These are phyloP conservation scores for Alviniconcha marisindica DNA, from an alignment of 1,140 invertebrate species.

Conservation along the genomic window DNA sequence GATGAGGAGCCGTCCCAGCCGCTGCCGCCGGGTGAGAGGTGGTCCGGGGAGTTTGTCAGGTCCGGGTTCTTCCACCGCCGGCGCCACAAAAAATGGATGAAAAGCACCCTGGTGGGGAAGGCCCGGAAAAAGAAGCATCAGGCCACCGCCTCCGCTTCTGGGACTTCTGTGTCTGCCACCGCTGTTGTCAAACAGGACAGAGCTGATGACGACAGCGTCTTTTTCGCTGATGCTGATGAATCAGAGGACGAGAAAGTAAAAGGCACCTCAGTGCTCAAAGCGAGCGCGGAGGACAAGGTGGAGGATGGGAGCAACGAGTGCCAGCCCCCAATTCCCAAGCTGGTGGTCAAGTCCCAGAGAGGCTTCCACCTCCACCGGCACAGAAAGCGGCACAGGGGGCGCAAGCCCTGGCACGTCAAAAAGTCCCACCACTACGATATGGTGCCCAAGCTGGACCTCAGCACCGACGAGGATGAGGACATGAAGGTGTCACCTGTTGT, in stretches of 20 bases:
- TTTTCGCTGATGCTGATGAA: constrained; percentile 7
- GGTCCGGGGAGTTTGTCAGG: constrained; percentile 33
- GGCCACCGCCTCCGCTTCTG: neutral
- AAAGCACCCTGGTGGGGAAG: neutral
- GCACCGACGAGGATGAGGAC: neutral
- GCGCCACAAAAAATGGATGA: neutral
- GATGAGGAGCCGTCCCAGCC: constrained; percentile 31
- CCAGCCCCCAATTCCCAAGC: neutral
- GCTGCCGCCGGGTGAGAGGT: neutral
- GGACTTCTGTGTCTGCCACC: neutral
- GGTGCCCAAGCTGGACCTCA: constrained; percentile 6
- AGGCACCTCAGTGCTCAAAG: neutral
- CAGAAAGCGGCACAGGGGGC: constrained; percentile 12
- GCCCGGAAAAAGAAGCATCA: neutral
- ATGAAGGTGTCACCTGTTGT: neutral
- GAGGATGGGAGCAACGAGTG: neutral
- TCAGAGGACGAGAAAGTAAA: constrained; percentile 9
- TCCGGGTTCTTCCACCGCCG: constrained; percentile 30
- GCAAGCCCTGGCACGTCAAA: constrained; percentile 32
- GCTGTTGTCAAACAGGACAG: neutral
- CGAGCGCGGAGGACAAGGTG: neutral
- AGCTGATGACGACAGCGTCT: neutral
- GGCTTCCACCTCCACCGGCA: neutral
- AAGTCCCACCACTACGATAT: neutral
- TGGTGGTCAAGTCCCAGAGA: neutral